phyloP scores from a whole-genome alignment of 2,113 vertebrate genomes.

The Rutilus rutilus region DNA sequence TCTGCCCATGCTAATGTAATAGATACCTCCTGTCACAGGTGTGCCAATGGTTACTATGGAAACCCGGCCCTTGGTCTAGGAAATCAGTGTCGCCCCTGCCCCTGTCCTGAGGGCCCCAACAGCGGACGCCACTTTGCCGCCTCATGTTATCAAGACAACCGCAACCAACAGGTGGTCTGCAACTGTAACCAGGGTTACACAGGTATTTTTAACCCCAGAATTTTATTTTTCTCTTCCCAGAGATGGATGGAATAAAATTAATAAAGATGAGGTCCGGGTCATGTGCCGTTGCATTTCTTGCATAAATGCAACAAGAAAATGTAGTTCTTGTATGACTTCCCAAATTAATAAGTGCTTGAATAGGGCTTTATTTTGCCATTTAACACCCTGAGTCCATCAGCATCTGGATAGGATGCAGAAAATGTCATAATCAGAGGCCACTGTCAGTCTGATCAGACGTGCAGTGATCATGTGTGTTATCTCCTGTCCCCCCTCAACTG shows the following conservation, averaged over 20 bases:
- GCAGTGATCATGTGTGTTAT: conserved; percentile 53
- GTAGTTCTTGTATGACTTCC: neutral
- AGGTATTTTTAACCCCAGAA: conserved; percentile 72
- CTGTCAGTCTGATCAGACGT: conserved; percentile 52
- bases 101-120: conserved; percentile 88
- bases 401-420: conserved; percentile 12
- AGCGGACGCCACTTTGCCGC: conserved; percentile 87
- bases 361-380: neutral
- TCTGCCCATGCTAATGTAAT: neutral
- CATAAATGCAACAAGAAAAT: neutral
- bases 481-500: conserved; percentile 62
- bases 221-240: neutral
- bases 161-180: conserved; percentile 86
- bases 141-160: conserved; percentile 91
- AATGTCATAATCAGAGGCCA: conserved; percentile 42
- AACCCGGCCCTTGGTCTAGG: conserved; percentile 84
- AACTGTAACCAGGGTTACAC: conserved; percentile 92
- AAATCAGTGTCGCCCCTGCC: conserved; percentile 89
- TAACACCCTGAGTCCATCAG: conserved; percentile 18
- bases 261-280: neutral
- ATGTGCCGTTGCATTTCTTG: neutral
- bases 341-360: neutral
- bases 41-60: conserved; percentile 85
- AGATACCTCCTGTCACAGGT: conserved; percentile 71
- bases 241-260: neutral